Percentiles rank a stretch among this genome's conserved stretches.
Evolutionary conservation across 2,888 invertebrate genomes (phyloP).

Genomic region (Dysmachus trigonus): DNA sequence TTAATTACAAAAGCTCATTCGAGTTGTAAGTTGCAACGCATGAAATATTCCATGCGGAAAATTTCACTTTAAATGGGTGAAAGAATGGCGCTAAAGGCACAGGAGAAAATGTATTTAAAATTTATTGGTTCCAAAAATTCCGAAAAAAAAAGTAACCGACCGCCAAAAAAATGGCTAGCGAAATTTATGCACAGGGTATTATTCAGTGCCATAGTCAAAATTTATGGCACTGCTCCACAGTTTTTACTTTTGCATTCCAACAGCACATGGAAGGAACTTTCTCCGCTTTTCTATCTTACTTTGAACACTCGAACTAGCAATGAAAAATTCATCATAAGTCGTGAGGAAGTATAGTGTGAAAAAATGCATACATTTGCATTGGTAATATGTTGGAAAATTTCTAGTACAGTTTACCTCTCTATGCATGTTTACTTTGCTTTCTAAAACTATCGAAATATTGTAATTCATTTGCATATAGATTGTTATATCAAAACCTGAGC

Average conservation of each 20-base stretch:
- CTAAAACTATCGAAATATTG: background rate
- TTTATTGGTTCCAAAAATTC: background rate
- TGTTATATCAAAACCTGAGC: background rate
- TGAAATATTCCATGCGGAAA: slow-evolving; percentile 26
- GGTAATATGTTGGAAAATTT: background rate
- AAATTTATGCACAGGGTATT: background rate
- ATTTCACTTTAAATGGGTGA: slow-evolving; percentile 5
- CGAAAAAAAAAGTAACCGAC: background rate
- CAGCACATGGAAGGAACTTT: background rate
- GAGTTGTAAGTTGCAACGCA: background rate
- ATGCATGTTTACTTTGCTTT: background rate
- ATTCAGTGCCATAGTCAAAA: background rate
- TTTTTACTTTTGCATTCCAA: background rate
- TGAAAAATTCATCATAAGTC: background rate
- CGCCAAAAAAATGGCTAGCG: background rate
- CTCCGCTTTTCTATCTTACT: background rate
- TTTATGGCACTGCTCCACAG: background rate
- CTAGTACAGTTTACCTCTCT: background rate
- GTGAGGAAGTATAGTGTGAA: background rate
- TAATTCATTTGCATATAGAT: background rate
- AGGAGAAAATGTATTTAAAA: background rate
- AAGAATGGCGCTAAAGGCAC: background rate
- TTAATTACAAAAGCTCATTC: slow-evolving; percentile 32
- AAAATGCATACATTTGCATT: background rate
- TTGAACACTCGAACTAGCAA: background rate